Evolutionary conservation across 2,797 vertebrate species (phyloP).

Genomic region (Ctenosaura bakeri): DNA sequence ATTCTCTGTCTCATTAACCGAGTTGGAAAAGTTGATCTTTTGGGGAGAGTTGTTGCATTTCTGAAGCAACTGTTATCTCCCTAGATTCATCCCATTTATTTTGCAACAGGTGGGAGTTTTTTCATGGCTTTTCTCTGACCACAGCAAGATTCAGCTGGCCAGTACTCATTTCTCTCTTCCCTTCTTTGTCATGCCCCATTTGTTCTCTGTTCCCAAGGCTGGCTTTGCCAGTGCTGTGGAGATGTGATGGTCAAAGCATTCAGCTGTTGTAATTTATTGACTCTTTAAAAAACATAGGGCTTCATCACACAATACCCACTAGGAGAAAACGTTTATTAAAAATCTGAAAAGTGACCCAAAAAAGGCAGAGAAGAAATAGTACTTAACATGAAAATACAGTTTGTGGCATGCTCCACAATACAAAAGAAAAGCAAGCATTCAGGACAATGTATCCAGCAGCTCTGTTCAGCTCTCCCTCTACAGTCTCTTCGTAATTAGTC

Average conservation of each 20-base stretch:
- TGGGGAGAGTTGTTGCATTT: constrained; percentile 14
- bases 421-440: constrained; percentile 72
- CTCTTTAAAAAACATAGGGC: constrained; percentile 60
- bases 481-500: constrained; percentile 43
- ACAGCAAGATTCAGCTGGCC: background rate
- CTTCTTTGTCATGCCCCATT: constrained; percentile 3
- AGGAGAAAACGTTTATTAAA: constrained; percentile 76
- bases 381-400: constrained; percentile 69
- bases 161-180: constrained; percentile 24
- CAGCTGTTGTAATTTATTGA: constrained; percentile 64
- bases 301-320: constrained; percentile 71
- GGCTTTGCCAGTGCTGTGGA: constrained; percentile 54
- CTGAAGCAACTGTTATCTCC: background rate
- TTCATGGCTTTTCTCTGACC: constrained; percentile 20
- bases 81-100: constrained; percentile 12
- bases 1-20: accelerated
- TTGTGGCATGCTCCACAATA: constrained; percentile 74
- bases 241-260: constrained; percentile 69
- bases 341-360: constrained; percentile 34
- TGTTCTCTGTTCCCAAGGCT: constrained; percentile 52
- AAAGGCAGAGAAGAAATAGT: constrained; percentile 66
- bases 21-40: constrained; percentile 1
- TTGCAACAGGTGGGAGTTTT: constrained; percentile 27
- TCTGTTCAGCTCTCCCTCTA: constrained; percentile 65
- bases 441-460: constrained; percentile 66